A percentile compares a stretch with the other conserved stretches of the same genome.
Conservation (phyloP, 1,140 invertebrate species). For the Drosophila burlai region DNA sequence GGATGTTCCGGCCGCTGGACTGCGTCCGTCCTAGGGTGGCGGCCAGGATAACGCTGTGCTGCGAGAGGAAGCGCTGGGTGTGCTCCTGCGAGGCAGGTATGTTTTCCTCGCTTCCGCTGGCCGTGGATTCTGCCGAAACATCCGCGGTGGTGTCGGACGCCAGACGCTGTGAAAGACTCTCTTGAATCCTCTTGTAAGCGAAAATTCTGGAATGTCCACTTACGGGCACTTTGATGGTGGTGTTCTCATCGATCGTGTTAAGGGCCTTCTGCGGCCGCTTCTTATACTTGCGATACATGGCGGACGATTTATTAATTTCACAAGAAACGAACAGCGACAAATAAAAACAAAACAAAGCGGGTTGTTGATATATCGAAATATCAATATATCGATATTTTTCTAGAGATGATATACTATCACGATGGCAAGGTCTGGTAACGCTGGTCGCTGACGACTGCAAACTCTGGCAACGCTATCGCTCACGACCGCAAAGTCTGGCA, state of each 20-base stretch:
- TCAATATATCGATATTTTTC: too few species aligned
- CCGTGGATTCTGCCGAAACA: slow-evolving; percentile 29
- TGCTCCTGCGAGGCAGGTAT: slow-evolving; percentile 81
- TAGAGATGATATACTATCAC: too few species aligned
- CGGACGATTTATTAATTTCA: not conserved
- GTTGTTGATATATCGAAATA: too few species aligned
- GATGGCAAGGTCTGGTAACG: too few species aligned
- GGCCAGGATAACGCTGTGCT: slow-evolving; percentile 71
- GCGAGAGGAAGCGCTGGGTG: slow-evolving; percentile 80
- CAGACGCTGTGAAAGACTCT: slow-evolving; percentile 36
- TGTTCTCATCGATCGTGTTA: slow-evolving; percentile 74
- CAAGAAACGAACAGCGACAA: not conserved
- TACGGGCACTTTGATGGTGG: slow-evolving; percentile 72
- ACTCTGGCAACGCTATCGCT: too few species aligned
- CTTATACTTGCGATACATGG: slow-evolving; percentile 59
- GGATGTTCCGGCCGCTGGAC: slow-evolving; percentile 35
- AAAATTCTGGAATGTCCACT: not conserved
- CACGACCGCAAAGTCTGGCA: too few species aligned
- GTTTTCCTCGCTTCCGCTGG: slow-evolving; percentile 69
- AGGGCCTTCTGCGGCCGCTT: slow-evolving; percentile 49
- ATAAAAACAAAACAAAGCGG: slow-evolving; percentile 25
- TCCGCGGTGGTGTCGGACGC: slow-evolving; percentile 31
- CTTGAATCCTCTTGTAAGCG: not conserved
- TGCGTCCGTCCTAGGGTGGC: slow-evolving; percentile 76
- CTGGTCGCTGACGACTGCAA: too few species aligned